Base-by-base conservation (phyloP, 1,140 invertebrate genomes). In the Sweltsa coloradensis region DNA sequence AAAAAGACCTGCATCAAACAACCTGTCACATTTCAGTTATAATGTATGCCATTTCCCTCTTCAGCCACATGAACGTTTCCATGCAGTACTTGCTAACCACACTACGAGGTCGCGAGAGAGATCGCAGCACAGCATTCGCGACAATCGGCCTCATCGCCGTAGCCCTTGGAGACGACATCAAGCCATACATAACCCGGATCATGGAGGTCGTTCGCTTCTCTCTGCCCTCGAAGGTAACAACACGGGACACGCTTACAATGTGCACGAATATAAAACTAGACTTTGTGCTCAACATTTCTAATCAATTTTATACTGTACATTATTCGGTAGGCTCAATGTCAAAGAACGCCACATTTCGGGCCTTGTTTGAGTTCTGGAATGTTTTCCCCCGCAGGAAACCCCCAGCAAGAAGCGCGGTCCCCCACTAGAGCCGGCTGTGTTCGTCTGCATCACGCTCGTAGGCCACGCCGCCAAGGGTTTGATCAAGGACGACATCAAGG, bases 361-460 rank as follows among this genome's bases (percentile, higher is more conserved):
- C 27, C 9, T n/a, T 31, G 7, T 31, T 31, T 31, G 7, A 9
- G 27, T 9, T 31, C 27, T 31, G 27, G n/a, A n/a, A n/a, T n/a
- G n/a, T n/a, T n/a, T n/a, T n/a, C n/a, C n/a, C n/a, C n/a, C n/a
- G 6, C 22, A 19, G 14, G 85, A 88, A 53, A 75, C 74, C 0
- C 71, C 78, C 0, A 76, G 69, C 24, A 86, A 85, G 56, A 83
- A 82, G 53, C 75, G 85, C 45, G 64, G 74, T 9, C 67, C 67
- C 37, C 55, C 65, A 0, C 72, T 92, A 14, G 94, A 98, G 57
- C 85, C 91, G 0, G 79, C 89, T 1, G 83, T 97, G 22, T 97
- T 97, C 66, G 84, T 88, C 11, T 97, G 93, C 60, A 84, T 99
- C n/a, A 93, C 91, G 25, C 72, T 97, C 47, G 61, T 99, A 1